These are phyloP conservation scores for Hemiscyllium ocellatum DNA, from an alignment of 2,113 vertebrate genomes.

Conservation along the genomic window DNA sequence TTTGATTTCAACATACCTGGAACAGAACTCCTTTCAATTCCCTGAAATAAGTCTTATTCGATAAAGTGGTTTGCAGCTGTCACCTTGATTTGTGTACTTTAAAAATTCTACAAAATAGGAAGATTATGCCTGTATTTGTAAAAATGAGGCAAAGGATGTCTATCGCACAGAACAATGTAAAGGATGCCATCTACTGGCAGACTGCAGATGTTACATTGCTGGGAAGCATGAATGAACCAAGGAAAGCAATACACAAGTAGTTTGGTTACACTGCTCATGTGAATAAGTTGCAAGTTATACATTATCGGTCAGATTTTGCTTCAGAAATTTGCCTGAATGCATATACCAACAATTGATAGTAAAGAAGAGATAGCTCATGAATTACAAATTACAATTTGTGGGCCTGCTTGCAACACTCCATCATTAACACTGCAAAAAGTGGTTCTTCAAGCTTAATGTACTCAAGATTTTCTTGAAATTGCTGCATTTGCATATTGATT, in stretches of 20 bases:
- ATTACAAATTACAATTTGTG: not conserved
- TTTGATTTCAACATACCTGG: not conserved
- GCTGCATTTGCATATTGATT: not conserved
- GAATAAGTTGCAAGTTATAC: not conserved
- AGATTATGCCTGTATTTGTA: not conserved
- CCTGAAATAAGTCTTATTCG: not conserved
- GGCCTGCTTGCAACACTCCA: not conserved
- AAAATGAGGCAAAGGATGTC: not conserved
- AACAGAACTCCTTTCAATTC: not conserved
- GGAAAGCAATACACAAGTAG: not conserved
- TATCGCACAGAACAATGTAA: not conserved
- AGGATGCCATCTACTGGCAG: conserved; percentile 13
- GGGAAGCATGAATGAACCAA: not conserved
- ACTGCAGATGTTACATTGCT: not conserved
- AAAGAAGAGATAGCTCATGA: not conserved
- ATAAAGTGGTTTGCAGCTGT: not conserved
- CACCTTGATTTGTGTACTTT: not conserved
- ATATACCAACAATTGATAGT: not conserved
- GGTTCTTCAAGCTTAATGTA: not conserved
- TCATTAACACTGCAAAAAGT: not conserved
- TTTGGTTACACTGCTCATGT: not conserved
- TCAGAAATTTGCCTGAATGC: not conserved
- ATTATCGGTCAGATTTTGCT: not conserved
- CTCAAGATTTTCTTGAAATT: not conserved
- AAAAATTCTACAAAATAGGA: not conserved